A percentile compares a stretch with the other conserved stretches of the same genome.
Evolutionary conservation across 35 echinoderm and acorn worm species (phyloP).

Genomic region (Lytechinus pictus): DNA sequence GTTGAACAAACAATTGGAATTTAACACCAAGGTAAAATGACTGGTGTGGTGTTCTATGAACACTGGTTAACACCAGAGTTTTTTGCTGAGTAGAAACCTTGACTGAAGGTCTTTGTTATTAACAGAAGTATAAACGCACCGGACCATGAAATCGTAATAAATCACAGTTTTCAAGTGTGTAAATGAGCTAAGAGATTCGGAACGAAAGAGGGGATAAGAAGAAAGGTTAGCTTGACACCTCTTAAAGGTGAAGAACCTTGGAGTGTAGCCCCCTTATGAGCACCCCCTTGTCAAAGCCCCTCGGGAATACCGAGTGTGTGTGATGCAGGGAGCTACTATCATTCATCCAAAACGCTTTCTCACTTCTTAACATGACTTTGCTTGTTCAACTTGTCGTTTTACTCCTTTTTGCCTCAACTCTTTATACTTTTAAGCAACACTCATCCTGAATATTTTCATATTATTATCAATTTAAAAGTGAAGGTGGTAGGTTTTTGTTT

Average conservation of each 20-base stretch:
- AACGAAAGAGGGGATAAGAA: not conserved
- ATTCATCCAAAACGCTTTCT: not conserved
- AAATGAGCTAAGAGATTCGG: not conserved
- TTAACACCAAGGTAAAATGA: no score
- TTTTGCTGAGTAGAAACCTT: no score
- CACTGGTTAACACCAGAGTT: no score
- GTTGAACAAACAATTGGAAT: no score
- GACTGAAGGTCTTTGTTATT: no score
- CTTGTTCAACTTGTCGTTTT: not conserved
- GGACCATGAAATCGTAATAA: no score
- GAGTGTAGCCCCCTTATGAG: not conserved
- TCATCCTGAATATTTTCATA: not conserved
- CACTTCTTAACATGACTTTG: not conserved
- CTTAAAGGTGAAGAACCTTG: not conserved
- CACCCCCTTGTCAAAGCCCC: not conserved
- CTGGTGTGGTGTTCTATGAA: no score
- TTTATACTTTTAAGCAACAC: not conserved
- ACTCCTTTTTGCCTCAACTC: not conserved
- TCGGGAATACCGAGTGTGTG: not conserved
- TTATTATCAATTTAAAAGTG: no score
- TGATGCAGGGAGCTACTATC: not conserved
- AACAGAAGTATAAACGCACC: no score
- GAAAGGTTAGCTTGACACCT: not conserved
- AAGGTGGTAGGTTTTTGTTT: no score
- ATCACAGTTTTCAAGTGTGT: no score